Evolutionary conservation across 2,797 vertebrate species (phyloP).

Genomic region (Avahi laniger): DNA sequence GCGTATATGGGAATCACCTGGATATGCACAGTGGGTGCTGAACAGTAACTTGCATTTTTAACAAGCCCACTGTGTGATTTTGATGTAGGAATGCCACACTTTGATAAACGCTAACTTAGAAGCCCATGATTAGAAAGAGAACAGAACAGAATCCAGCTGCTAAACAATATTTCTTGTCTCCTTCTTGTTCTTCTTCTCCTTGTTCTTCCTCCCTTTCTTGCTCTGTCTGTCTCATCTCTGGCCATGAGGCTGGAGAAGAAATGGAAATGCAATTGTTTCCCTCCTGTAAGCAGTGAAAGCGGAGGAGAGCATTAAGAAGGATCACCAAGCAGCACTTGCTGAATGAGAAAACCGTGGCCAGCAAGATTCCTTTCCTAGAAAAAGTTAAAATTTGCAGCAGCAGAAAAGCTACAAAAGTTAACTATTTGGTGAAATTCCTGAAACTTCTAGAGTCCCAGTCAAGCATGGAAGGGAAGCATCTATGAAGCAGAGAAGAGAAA

Average conservation of each 20-base stretch:
- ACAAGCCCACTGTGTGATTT: fast-evolving
- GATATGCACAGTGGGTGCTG: not conserved
- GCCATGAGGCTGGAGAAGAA: not conserved
- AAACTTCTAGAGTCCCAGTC: not conserved
- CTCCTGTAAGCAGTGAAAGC: not conserved
- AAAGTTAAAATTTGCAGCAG: not conserved
- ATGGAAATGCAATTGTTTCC: not conserved
- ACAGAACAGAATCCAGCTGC: not conserved
- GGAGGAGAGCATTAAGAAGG: not conserved
- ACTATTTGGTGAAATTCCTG: not conserved
- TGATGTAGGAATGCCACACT: not conserved
- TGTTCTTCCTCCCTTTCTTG: not conserved
- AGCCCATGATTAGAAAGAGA: not conserved
- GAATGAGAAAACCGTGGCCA: slow-evolving; percentile 7
- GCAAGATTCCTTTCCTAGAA: not conserved
- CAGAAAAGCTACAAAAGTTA: not conserved
- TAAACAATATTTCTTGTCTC: not conserved
- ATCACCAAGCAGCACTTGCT: not conserved
- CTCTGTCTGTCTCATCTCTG: not conserved
- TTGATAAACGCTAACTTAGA: not conserved
- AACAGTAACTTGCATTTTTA: not conserved
- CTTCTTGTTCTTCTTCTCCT: not conserved
- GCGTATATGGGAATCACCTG: not conserved
- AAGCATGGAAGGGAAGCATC: not conserved
- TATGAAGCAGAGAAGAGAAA: not conserved